phyloP scores from a whole-genome alignment of 2,113 vertebrate species.

The Trogon surrucura region DNA sequence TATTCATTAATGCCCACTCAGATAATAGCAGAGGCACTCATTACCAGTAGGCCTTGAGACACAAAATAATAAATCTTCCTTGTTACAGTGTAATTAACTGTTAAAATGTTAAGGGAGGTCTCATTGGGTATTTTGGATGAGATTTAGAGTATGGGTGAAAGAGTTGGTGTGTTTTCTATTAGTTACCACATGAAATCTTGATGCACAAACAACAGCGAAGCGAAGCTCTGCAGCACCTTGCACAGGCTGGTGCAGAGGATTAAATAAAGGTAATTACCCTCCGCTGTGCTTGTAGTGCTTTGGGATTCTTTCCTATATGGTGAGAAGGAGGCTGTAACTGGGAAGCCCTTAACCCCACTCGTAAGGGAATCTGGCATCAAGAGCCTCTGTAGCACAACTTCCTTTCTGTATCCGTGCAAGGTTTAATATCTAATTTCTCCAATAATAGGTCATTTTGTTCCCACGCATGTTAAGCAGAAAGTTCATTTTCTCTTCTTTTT shows the following conservation, averaged over 20 bases:
- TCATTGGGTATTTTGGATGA: not conserved
- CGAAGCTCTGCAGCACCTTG: not conserved
- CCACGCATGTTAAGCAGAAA: not conserved
- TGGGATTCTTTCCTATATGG: not conserved
- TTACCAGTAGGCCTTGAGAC: not conserved
- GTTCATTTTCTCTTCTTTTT: conserved; percentile 1
- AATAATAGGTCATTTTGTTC: conserved; percentile 38
- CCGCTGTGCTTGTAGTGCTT: rapidly evolving
- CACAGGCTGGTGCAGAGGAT: not conserved
- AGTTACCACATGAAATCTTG: not conserved
- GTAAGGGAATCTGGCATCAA: not conserved
- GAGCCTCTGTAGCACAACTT: not conserved
- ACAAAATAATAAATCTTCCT: not conserved
- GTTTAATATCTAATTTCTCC: not conserved
- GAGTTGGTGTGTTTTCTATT: not conserved
- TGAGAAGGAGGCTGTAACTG: not conserved
- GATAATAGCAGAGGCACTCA: not conserved
- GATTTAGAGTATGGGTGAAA: not conserved
- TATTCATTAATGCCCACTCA: conserved; percentile 1
- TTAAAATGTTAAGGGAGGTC: not conserved
- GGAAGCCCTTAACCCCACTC: not conserved
- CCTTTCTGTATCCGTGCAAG: not conserved
- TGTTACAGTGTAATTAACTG: conserved; percentile 9
- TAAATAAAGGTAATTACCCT: not conserved
- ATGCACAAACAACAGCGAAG: not conserved